These are phyloP conservation scores for Antigone vipio DNA, from an alignment of 2,113 vertebrate species.

Conservation along the genomic window DNA sequence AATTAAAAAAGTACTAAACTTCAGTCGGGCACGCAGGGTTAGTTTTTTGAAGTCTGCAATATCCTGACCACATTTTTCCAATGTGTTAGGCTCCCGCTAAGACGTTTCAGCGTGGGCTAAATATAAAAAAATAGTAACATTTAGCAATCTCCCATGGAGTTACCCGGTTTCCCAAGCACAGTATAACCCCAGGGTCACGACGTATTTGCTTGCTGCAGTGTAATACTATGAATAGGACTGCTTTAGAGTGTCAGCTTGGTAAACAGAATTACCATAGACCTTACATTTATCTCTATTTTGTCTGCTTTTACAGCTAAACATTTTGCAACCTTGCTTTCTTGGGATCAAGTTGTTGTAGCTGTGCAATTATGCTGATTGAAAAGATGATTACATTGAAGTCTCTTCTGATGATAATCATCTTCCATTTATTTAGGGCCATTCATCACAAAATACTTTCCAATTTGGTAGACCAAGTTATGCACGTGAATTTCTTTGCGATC, in stretches of 20 bases:
- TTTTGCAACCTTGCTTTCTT: not conserved
- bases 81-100: fast-evolving
- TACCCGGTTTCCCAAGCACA: not conserved
- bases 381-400: not conserved
- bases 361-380: not conserved
- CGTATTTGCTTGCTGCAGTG: fast-evolving
- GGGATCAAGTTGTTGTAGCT: not conserved
- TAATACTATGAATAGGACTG: not conserved
- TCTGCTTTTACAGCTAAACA: not conserved
- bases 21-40: too few relatives aligned
- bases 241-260: not conserved
- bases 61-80: not conserved
- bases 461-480: not conserved
- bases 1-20: not conserved
- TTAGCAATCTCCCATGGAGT: not conserved
- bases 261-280: not conserved
- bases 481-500: not conserved
- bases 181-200: not conserved
- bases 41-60: not conserved
- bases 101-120: not conserved
- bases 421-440: not conserved
- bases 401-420: not conserved
- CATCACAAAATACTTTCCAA: not conserved
- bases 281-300: not conserved
- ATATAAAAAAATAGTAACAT: not conserved